phyloP scores from a whole-genome alignment of 2,113 vertebrate genomes.

The Chlamydotis undulata region DNA sequence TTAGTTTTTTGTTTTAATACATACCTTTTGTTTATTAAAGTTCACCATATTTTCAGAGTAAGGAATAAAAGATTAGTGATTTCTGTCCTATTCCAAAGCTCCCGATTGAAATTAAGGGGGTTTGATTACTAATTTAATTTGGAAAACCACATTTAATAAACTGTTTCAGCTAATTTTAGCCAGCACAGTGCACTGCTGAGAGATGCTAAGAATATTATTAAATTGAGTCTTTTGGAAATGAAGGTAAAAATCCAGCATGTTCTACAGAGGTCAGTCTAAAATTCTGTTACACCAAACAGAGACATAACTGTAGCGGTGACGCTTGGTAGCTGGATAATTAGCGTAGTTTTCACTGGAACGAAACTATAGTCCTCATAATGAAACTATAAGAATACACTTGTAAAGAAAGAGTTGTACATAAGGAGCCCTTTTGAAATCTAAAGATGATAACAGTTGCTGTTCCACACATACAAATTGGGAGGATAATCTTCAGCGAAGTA shows the following conservation, averaged over 20 bases:
- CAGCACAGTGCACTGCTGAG: background rate
- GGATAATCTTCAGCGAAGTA: background rate
- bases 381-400: background rate
- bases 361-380: background rate
- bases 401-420: background rate
- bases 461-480: background rate
- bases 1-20: background rate
- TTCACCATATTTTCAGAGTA: background rate
- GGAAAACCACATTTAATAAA: background rate
- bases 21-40: background rate
- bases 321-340: background rate
- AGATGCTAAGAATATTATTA: background rate
- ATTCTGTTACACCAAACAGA: background rate
- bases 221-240: background rate
- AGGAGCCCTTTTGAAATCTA: background rate
- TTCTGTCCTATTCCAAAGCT: background rate
- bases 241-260: background rate
- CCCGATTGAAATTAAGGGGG: background rate
- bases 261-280: background rate
- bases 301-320: background rate
- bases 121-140: background rate
- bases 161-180: background rate
- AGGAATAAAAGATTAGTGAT: background rate
- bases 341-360: background rate
- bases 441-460: background rate